Base-by-base conservation (phyloP, 2,888 invertebrate species). In the Uloborus plumipes region DNA sequence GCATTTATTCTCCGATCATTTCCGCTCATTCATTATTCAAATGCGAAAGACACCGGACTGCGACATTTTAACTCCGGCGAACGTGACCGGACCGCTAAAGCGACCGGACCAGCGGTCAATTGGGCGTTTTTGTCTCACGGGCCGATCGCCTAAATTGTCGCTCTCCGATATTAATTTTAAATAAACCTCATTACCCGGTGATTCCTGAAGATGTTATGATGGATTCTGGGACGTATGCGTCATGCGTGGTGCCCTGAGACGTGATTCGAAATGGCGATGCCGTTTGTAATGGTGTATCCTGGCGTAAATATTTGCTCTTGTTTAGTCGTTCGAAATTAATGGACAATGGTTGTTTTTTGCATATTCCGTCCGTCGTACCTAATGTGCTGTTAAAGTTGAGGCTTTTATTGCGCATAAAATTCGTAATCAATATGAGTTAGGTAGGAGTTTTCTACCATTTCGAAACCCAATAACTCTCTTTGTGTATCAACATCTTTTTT, bases 131-230 rank as follows among this genome's bases (percentile, higher is more conserved):
- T 78, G 70, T 76, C 76, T 76, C 76, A 76, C 51, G 55, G 74
- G 9, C 64, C 77, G 77, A 78, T 78, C 77, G 71, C 49, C 77
- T 62, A 78, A 78, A 78, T 78, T 78, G 77, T 70, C 77, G 77
- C 77, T 64, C 76, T 39, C 77, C 77, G 59, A 78, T 78, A 78
- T 78, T 78, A 78, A 78, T 78, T 78, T 78, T 78, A 78, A 78
- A 78, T 78, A 70, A 78, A 78, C 70, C 77, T 78, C 77, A 78
- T 78, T 78, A 78, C 51, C 64, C 70, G 26, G 51, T 70, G 20
- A 47, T 62, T 51, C 67, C 50, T 20, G 16, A 65, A 26, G 39
- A 65, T 49, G 16, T 16, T 69, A 53, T 76, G 76, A 76, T 70
- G 76, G 76, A 76, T 76, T 53, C 69, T 47, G 51, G 62, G 62